These are phyloP conservation scores for Aplodontia rufa DNA, from an alignment of 2,113 vertebrate genomes.

Conservation along the genomic window DNA sequence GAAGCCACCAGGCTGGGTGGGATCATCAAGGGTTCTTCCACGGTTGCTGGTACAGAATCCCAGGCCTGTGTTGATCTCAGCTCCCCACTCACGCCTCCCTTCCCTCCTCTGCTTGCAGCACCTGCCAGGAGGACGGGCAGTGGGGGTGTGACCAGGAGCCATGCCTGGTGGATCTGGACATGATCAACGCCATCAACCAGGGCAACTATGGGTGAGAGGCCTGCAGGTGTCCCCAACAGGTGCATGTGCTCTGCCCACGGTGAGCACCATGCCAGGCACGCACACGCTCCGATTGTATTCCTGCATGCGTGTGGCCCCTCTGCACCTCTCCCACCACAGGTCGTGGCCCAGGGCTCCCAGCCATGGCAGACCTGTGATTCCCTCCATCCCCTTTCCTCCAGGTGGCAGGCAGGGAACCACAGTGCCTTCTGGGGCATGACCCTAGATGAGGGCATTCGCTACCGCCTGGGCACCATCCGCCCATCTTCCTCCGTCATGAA, in stretches of 20 bases:
- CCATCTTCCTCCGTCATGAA: constrained; percentile 92
- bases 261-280: fast-evolving
- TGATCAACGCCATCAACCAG: constrained; percentile 90
- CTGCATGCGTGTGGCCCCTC: fast-evolving
- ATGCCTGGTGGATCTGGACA: constrained; percentile 91
- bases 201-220: constrained; percentile 90
- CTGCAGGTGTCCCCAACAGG: not conserved
- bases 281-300: not conserved
- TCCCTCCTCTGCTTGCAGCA: constrained; percentile 81
- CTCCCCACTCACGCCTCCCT: not conserved
- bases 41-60: not conserved
- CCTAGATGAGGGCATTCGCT: constrained; percentile 93
- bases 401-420: constrained; percentile 96
- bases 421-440: constrained; percentile 95
- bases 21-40: not conserved
- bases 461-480: constrained; percentile 93
- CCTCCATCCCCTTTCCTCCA: constrained; percentile 60
- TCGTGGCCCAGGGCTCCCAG: fast-evolving
- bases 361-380: not conserved
- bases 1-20: not conserved
- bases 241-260: fast-evolving
- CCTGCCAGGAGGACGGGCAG: constrained; percentile 87
- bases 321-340: fast-evolving
- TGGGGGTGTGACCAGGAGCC: constrained; percentile 94
- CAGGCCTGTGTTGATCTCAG: not conserved